phyloP scores from a whole-genome alignment of 2,113 vertebrate genomes.

The Toxotes chatareus region DNA sequence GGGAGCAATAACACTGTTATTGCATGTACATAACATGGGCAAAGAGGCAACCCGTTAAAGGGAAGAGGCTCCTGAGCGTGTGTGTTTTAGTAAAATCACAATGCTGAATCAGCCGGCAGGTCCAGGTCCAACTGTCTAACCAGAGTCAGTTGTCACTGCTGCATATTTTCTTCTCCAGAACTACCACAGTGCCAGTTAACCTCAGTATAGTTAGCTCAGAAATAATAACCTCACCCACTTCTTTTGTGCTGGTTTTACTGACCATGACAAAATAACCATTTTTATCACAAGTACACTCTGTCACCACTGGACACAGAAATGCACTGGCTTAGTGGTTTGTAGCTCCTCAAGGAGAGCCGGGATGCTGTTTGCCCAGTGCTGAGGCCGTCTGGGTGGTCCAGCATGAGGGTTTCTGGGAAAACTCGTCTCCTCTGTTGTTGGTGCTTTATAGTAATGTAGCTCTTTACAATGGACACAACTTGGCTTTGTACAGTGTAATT shows the following conservation, averaged over 20 bases:
- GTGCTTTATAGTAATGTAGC: neutral
- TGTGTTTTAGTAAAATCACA: slow-evolving; percentile 9
- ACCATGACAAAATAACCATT: slow-evolving; percentile 21
- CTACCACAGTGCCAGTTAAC: slow-evolving; percentile 33
- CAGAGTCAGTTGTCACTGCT: slow-evolving; percentile 16
- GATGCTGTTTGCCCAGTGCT: slow-evolving; percentile 21
- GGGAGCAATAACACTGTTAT: neutral
- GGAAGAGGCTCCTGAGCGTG: neutral
- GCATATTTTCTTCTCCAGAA: slow-evolving; percentile 24
- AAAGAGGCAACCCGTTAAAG: neutral
- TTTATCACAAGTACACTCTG: slow-evolving; percentile 27
- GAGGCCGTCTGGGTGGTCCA: slow-evolving; percentile 63
- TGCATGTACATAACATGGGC: neutral
- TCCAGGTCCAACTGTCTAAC: slow-evolving; percentile 40
- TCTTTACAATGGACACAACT: neutral
- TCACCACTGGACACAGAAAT: slow-evolving; percentile 30
- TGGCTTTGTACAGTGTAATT: neutral
- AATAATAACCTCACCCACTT: slow-evolving; percentile 19
- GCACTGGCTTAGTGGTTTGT: slow-evolving; percentile 38
- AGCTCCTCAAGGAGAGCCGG: slow-evolving; percentile 43
- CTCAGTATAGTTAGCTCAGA: slow-evolving; percentile 10
- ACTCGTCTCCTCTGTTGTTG: slow-evolving; percentile 21
- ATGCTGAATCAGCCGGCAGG: slow-evolving; percentile 34
- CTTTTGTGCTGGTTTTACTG: slow-evolving; percentile 34
- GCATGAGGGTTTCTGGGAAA: slow-evolving; percentile 52